These are phyloP conservation scores for Remorina albescens DNA, from an alignment of 2,797 vertebrate species.

Conservation along the genomic window DNA sequence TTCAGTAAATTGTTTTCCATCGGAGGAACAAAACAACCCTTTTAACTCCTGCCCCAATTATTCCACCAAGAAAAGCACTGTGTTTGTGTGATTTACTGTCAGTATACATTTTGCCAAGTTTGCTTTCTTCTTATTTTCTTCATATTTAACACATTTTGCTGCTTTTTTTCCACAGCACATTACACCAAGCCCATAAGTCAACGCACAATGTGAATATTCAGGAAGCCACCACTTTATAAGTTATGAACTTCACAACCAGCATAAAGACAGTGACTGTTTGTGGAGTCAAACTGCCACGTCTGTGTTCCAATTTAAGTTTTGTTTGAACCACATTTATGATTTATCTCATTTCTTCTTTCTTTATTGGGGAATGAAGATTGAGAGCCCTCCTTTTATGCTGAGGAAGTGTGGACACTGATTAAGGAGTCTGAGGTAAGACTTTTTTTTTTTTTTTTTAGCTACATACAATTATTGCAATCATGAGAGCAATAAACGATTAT, in stretches of 20 bases:
- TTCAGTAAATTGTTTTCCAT: too few relatives aligned
- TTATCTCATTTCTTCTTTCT: too few relatives aligned
- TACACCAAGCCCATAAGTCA: slow-evolving; percentile 18
- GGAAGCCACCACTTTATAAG: slow-evolving; percentile 40
- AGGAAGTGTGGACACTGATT: too few relatives aligned
- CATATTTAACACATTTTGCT: background rate
- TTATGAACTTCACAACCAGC: background rate
- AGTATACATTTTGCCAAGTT: too few relatives aligned
- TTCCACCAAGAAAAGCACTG: too few relatives aligned
- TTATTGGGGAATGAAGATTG: background rate
- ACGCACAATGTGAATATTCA: slow-evolving; percentile 62
- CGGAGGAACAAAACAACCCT: too few relatives aligned
- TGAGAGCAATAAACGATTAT: background rate
- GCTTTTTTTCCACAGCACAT: background rate
- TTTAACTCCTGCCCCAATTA: too few relatives aligned
- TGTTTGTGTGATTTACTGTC: too few relatives aligned
- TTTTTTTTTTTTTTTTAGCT: too few relatives aligned
- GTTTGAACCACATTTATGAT: background rate
- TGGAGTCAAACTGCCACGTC: background rate
- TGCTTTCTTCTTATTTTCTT: background rate
- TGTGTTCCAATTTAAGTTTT: background rate
- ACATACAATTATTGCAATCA: slow-evolving; percentile 7
- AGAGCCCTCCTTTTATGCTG: too few relatives aligned
- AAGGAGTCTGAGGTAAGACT: background rate
- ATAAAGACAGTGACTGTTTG: background rate